Base-by-base conservation (phyloP, 92 coral and sea anemone genomes). In the Actinernus sp. region DNA sequence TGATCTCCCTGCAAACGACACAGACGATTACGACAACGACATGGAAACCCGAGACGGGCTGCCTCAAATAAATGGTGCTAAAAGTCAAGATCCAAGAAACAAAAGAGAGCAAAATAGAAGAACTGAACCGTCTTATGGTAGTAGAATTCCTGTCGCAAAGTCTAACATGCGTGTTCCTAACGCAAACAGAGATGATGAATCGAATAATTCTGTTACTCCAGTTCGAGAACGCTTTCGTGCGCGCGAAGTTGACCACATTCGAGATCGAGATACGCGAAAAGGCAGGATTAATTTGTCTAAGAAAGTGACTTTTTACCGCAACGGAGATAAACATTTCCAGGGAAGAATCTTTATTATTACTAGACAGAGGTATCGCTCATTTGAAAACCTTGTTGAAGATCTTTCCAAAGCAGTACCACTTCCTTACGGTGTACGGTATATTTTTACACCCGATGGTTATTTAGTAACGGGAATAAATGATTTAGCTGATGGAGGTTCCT, bases 361-460 rank as follows among this genome's bases (percentile, higher is more conserved):
- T 2, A 64, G 49, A 40, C 92, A 90, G 47, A 68, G 88, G 17
- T 90, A 90, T 58, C 57, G 89, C 17, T 90, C 97, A 5, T 86
- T 86, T 18, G 84, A 86, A 14, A 74, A 78, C 12, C 64, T 90
- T 1, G 62, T 84, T 25, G 89, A 90, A 37, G 97, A 90, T 14
- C 67, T 90, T 1, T 90, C 97, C 0, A 69, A 63, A 41, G 81
- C 88, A 2, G 74, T 90, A n/a, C 86, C 92, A 11, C 73, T 90
- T 24, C 97, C 97, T 26, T 90, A 90, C 29, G 97, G 97, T 11
- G 97, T 90, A 9, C 71, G 97, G 37, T 63, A 77, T 55, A 71
- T 90, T 14, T 90, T 90, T 29, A 33, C 79, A 20, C 69, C 79
- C 6, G 87, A 66, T 46, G 97, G 97, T 27, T 61, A 73, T 34